Percentiles rank a stretch among this genome's conserved stretches.
phyloP scores from a whole-genome alignment of 1,140 invertebrate species.

The Eupristina koningsbergeri region DNA sequence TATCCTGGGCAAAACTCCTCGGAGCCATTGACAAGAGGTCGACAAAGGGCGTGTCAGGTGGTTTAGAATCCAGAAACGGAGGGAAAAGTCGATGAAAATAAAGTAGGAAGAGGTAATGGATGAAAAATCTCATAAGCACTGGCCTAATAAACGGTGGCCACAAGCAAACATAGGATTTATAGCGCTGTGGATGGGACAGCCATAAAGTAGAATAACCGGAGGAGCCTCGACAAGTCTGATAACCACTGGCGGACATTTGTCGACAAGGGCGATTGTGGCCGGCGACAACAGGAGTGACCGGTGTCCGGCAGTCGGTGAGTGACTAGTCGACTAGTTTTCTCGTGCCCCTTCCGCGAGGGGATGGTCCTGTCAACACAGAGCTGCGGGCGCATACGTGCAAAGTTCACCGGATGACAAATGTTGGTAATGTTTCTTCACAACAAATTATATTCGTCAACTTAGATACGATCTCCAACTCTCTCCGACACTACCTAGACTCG shows the following conservation, averaged over 20 bases:
- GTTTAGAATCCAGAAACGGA: too few species aligned
- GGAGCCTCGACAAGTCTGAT: constrained; percentile 52
- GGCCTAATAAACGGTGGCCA: constrained; percentile 25
- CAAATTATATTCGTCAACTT: constrained; percentile 67
- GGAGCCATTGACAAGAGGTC: too few species aligned
- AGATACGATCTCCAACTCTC: constrained; percentile 60
- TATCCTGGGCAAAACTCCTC: too few species aligned
- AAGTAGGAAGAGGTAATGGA: too few species aligned
- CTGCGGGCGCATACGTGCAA: constrained; percentile 63
- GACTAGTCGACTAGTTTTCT: background rate
- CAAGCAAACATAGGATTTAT: constrained; percentile 6
- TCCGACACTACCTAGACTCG: too few species aligned
- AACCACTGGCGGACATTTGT: constrained; percentile 69
- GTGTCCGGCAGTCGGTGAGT: constrained; percentile 9
- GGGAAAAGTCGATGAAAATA: too few species aligned
- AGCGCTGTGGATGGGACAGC: background rate
- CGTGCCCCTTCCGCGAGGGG: background rate
- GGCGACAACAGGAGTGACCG: constrained; percentile 53
- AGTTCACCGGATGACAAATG: constrained; percentile 68
- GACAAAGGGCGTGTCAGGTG: too few species aligned
- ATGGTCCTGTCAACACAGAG: constrained; percentile 71
- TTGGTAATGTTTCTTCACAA: constrained; percentile 70
- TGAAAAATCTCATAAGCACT: background rate
- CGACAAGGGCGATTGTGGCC: constrained; percentile 73
- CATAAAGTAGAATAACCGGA: constrained; percentile 5